These are phyloP conservation scores for Bettongia penicillata DNA, from an alignment of 2,113 vertebrate genomes.

Conservation along the genomic window DNA sequence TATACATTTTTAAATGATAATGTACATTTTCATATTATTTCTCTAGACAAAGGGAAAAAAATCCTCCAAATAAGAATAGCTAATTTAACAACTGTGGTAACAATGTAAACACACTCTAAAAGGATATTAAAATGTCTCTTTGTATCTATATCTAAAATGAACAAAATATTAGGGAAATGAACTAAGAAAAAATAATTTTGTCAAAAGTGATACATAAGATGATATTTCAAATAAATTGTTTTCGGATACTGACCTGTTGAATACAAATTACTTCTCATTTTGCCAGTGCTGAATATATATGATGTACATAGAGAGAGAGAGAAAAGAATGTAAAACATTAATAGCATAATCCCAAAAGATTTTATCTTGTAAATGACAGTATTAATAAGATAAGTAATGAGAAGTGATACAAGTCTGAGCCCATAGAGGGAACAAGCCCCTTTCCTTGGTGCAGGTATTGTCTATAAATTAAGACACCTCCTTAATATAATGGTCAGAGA, in stretches of 20 bases:
- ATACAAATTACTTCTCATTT: constrained; percentile 3
- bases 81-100: not conserved
- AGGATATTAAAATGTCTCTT: not conserved
- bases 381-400: not conserved
- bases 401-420: not conserved
- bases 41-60: constrained; percentile 31
- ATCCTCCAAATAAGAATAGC: constrained; percentile 19
- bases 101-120: not conserved
- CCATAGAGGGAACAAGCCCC: not conserved
- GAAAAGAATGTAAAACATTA: not conserved
- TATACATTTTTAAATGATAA: not conserved
- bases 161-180: constrained; percentile 18
- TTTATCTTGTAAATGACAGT: not conserved
- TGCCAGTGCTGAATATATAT: not conserved
- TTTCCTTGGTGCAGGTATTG: not conserved
- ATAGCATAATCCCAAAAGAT: not conserved
- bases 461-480: not conserved
- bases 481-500: not conserved
- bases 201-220: not conserved
- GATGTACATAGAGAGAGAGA: too few species aligned
- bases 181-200: constrained; percentile 17
- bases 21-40: not conserved
- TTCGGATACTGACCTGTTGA: constrained; percentile 5
- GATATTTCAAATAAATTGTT: not conserved
- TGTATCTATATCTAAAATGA: constrained; percentile 6